These are phyloP conservation scores for Tragopan temminckii DNA, from an alignment of 2,797 vertebrate genomes.

Conservation along the genomic window DNA sequence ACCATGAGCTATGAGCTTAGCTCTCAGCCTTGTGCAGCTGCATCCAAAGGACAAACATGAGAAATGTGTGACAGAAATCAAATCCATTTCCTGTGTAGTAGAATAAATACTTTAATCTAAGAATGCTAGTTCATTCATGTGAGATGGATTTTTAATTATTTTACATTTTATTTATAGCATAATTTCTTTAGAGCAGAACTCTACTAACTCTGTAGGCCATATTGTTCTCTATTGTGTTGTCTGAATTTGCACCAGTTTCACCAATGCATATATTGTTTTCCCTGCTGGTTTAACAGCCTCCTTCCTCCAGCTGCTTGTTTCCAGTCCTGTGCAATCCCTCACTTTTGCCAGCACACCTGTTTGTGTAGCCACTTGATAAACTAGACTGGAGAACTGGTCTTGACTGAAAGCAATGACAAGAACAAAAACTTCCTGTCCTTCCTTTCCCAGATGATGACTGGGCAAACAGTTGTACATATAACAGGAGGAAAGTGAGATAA, in stretches of 20 bases:
- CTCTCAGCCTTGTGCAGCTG: not conserved
- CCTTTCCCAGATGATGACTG: not conserved
- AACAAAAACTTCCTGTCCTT: not conserved
- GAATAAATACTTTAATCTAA: not conserved
- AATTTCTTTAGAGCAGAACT: not conserved
- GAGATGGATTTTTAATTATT: not conserved
- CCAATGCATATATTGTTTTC: not conserved
- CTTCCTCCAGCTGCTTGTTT: constrained; percentile 20
- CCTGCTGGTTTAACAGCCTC: not conserved
- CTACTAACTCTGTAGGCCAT: not conserved
- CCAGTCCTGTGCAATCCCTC: not conserved
- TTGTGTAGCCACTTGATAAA: not conserved
- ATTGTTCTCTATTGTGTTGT: not conserved
- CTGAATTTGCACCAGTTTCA: not conserved
- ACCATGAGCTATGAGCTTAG: not conserved
- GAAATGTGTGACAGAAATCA: not conserved
- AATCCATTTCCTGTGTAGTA: not conserved
- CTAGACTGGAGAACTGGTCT: not conserved
- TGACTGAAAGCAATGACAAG: not conserved
- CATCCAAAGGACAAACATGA: not conserved
- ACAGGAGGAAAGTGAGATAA: not conserved
- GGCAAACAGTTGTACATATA: not conserved
- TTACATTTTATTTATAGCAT: not conserved
- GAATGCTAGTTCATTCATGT: rapidly evolving
- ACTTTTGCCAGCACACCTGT: not conserved